A percentile compares a stretch with the other conserved stretches of the same genome.
Conservation (phyloP, 2,888 invertebrate species). For the Darwinula stevensoni region DNA sequence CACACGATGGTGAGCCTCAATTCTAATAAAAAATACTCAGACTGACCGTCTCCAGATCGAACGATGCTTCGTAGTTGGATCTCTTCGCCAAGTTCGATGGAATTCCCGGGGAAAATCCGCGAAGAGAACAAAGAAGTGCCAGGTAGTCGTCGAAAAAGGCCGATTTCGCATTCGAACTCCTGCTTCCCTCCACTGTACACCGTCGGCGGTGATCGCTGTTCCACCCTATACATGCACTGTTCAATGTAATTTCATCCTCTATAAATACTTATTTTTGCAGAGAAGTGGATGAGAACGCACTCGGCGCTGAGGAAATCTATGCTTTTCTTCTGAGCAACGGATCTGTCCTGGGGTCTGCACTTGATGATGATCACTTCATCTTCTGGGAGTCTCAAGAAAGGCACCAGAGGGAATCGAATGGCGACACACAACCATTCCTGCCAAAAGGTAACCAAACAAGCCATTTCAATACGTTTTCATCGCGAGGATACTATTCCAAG, state of each 20-base stretch:
- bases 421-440: constrained; percentile 13
- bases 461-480: constrained; percentile 3
- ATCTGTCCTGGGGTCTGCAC: constrained; percentile 13
- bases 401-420: constrained; percentile 12
- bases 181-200: constrained; percentile 12
- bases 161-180: constrained; percentile 13
- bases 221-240: constrained; percentile 8
- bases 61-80: constrained; percentile 12
- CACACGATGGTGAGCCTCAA: too few species aligned
- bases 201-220: constrained; percentile 9
- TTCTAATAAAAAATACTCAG: too few species aligned
- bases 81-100: constrained; percentile 12
- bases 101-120: constrained; percentile 12
- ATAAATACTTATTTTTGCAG: background rate
- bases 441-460: constrained; percentile 4
- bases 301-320: constrained; percentile 11
- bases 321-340: constrained; percentile 11
- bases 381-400: constrained; percentile 13
- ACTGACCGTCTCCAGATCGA: constrained; percentile 12
- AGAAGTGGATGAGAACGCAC: constrained; percentile 11
- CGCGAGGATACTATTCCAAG: too few species aligned
- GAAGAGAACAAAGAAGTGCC: constrained; percentile 11
- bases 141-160: constrained; percentile 12
- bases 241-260: background rate
- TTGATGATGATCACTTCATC: constrained; percentile 13